These are phyloP conservation scores for Lysandra coridon DNA, from an alignment of 2,888 invertebrate genomes.

Conservation along the genomic window DNA sequence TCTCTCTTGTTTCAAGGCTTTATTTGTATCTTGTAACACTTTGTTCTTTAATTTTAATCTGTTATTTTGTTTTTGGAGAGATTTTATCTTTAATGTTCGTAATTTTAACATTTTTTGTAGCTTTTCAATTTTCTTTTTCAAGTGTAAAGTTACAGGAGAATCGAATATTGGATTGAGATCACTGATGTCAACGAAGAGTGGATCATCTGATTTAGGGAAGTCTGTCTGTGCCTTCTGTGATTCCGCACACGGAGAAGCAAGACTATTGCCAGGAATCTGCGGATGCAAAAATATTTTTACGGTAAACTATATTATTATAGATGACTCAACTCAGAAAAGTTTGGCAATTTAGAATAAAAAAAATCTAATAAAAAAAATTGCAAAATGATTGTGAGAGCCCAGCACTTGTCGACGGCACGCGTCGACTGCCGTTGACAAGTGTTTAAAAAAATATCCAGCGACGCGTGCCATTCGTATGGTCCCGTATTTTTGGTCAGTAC, in stretches of 20 bases:
- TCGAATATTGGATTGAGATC: slow-evolving; percentile 1
- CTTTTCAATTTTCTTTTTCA: not conserved
- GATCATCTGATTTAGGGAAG: not conserved
- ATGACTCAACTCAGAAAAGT: no score
- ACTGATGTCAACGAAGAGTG: not conserved
- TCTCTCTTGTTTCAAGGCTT: not conserved
- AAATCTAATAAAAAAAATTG: no score
- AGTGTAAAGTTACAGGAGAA: not conserved
- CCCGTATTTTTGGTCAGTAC: no score
- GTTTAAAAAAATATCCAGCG: no score
- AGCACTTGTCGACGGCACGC: no score
- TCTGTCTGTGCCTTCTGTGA: not conserved
- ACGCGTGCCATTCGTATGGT: no score
- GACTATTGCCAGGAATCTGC: not conserved
- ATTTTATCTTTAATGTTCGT: not conserved
- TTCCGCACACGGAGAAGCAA: not conserved
- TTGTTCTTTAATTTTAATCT: not conserved
- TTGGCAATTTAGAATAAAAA: no score
- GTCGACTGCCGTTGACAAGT: no score
- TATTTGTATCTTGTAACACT: not conserved
- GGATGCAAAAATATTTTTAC: not conserved
- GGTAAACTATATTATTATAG: no score
- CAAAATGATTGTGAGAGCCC: no score
- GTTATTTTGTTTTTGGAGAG: not conserved
- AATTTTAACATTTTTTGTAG: not conserved